Evolutionary conservation across 2,888 invertebrate genomes (phyloP).

Genomic region (Strigamia transsilvanica): DNA sequence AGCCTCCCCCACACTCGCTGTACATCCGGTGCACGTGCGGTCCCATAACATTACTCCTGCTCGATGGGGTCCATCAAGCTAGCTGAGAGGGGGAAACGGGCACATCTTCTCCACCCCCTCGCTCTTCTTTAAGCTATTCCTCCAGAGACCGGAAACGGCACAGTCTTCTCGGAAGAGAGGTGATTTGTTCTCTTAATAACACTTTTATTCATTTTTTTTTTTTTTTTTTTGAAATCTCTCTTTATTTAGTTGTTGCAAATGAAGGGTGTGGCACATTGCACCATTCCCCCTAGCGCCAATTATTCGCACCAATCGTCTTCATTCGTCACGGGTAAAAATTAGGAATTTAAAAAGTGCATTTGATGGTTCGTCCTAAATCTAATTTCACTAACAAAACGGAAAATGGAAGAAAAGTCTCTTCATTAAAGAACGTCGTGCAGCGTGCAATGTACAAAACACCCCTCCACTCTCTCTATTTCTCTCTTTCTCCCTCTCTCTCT

Average conservation of each 20-base stretch:
- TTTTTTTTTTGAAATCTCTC: not conserved
- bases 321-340: not conserved
- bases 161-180: not conserved
- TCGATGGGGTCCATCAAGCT: slow-evolving; percentile 43
- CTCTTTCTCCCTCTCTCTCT: no score
- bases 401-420: no score
- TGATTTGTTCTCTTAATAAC: not conserved
- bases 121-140: not conserved
- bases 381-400: no score
- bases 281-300: not conserved
- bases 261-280: not conserved
- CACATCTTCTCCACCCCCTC: not conserved
- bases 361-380: no score
- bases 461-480: no score
- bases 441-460: no score
- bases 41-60: slow-evolving; percentile 31
- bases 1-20: not conserved
- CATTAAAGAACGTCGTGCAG: no score
- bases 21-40: slow-evolving; percentile 48
- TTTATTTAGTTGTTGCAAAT: not conserved
- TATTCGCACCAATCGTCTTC: not conserved
- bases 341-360: not conserved
- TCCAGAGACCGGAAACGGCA: slow-evolving; percentile 6
- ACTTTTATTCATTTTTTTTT: not conserved
- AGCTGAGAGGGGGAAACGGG: not conserved